Base-by-base conservation (phyloP, 2,113 vertebrate genomes). In the Gasterosteus nipponicus region DNA sequence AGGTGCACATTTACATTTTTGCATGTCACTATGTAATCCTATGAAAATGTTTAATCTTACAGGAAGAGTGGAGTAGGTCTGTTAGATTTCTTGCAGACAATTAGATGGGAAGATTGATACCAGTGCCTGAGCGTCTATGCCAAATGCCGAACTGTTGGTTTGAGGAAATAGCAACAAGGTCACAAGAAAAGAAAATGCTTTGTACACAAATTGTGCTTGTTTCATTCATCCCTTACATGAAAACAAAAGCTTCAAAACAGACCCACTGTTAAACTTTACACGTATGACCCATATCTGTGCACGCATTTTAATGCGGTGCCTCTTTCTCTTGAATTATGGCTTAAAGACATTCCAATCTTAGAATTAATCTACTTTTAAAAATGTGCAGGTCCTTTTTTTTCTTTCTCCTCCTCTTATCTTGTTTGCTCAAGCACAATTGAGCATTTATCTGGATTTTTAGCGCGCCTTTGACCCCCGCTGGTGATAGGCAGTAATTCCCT, bases 401-500 rank as follows among this genome's bases (percentile, higher is more conserved):
- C 77, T 67, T 82, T 49, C 39, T 78, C 63, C 80, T 75, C 74
- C 80, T 87, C 87, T 91, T 84, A 76, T 90, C 82, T 85, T 83
- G 83, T 86, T 85, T 87, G 86, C 76, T 91, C 85, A 80, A 73
- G 81, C 70, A 58, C 78, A 80, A 84, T 83, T n/a, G n/a, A n/a
- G n/a, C 86, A 87, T 92, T 90, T 87, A 87, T 87, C 80, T 61
- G 84, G 78, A 41, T 85, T 91, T 88, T 87, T 82, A 71, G 73
- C 57, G 3, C 80, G 91, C 86, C 89, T 80, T 82, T 92, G 91
- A 92, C 90, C n/a, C n/a, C n/a, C 53, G 57, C 41, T 67, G 71
- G 77, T 81, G 89, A 91, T 84, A 79, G 88, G 77, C 82, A 73
- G 85, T 86, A 89, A 93, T 89, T 90, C 92, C 88, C 88, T 60